phyloP scores from a whole-genome alignment of 2,797 vertebrate genomes.

The Oreortyx pictus region DNA sequence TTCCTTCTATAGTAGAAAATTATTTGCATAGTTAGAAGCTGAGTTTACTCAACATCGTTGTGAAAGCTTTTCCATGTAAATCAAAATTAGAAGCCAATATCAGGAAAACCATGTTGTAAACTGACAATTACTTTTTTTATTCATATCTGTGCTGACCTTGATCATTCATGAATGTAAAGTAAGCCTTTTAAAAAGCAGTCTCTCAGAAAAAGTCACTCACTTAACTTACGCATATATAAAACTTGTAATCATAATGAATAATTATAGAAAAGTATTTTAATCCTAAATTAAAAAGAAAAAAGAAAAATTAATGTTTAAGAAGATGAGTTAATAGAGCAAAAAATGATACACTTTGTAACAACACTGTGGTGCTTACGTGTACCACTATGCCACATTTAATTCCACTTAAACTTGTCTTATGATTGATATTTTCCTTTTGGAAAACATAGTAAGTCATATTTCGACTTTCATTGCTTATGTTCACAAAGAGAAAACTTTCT shows the following conservation, averaged over 20 bases:
- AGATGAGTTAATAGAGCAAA: background rate
- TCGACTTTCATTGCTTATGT: background rate
- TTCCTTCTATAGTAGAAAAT: background rate
- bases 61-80: background rate
- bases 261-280: background rate
- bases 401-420: constrained; percentile 23
- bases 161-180: background rate
- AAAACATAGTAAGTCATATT: constrained; percentile 8
- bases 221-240: background rate
- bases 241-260: background rate
- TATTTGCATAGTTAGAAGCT: background rate
- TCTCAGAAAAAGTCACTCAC: background rate
- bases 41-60: rapidly evolving
- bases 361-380: background rate
- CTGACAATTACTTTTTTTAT: background rate
- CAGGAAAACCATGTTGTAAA: background rate
- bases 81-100: background rate
- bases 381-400: background rate
- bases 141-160: background rate
- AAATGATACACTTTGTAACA: background rate
- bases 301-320: background rate
- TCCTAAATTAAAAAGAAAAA: background rate
- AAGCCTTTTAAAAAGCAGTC: background rate
- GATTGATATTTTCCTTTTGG: background rate
- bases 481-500: background rate